A percentile compares a stretch with the other conserved stretches of the same genome.
phyloP scores from a whole-genome alignment of 2,797 vertebrate genomes.

The Pseudochirops corinnae region DNA sequence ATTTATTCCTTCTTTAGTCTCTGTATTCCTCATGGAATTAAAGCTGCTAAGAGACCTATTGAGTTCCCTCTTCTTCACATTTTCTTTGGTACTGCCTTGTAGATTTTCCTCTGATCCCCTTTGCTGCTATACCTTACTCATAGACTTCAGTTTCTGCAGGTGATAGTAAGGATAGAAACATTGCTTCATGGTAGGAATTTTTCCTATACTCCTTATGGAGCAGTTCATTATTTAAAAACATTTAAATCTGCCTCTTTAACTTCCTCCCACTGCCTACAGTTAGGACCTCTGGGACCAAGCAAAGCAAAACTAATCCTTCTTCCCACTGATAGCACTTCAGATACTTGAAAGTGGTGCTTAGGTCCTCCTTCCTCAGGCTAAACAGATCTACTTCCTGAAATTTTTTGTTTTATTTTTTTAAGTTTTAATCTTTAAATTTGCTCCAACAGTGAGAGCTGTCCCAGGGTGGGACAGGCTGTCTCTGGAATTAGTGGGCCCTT shows the following conservation, averaged over 20 bases:
- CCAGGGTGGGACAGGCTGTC: no score
- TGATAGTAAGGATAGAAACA: background rate
- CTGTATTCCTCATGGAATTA: background rate
- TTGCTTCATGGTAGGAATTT: background rate
- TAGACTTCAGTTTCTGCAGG: background rate
- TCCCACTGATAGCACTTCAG: constrained; percentile 5
- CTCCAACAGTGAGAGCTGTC: no score
- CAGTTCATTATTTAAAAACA: background rate
- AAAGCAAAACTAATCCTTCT: constrained; percentile 27
- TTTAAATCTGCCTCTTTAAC: background rate
- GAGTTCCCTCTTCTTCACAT: background rate
- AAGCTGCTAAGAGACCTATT: background rate
- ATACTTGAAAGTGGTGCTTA: constrained; percentile 26
- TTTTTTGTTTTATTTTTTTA: constrained; percentile 25
- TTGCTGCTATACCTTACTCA: background rate
- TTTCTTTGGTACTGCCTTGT: background rate
- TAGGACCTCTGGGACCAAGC: constrained; percentile 30
- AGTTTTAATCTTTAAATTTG: background rate
- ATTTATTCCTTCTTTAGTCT: background rate
- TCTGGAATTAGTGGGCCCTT: no score
- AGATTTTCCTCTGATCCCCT: background rate
- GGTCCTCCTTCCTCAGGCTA: constrained; percentile 50
- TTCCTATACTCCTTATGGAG: background rate
- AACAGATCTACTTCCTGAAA: constrained; percentile 48
- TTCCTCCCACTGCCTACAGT: constrained; percentile 36